phyloP scores from a whole-genome alignment of 2,113 vertebrate species.

The Sus scrofa region T2T-Sscrofa CM000818.6:36570501-36571000 shows the following conservation, averaged over 20 bases:
- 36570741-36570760: fast-evolving
- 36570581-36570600: too few species aligned
- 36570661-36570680: too few species aligned
- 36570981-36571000: background rate
- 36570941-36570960: background rate
- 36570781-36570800: background rate
- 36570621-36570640: too few species aligned
- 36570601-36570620: too few species aligned
- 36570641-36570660: too few species aligned
- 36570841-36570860: fast-evolving
- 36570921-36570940: background rate
- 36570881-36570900: background rate
- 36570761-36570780: background rate
- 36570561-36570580: too few species aligned
- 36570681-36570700: too few species aligned
- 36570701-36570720: too few species aligned
- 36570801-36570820: background rate
- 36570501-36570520: too few species aligned
- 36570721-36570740: too few species aligned
- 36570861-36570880: background rate
- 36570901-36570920: background rate
- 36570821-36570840: background rate
- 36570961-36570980: background rate
- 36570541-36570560: too few species aligned
- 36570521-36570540: too few species aligned